phyloP scores from a whole-genome alignment of 2,797 vertebrate genomes.

The Gallinago solitaria region DNA sequence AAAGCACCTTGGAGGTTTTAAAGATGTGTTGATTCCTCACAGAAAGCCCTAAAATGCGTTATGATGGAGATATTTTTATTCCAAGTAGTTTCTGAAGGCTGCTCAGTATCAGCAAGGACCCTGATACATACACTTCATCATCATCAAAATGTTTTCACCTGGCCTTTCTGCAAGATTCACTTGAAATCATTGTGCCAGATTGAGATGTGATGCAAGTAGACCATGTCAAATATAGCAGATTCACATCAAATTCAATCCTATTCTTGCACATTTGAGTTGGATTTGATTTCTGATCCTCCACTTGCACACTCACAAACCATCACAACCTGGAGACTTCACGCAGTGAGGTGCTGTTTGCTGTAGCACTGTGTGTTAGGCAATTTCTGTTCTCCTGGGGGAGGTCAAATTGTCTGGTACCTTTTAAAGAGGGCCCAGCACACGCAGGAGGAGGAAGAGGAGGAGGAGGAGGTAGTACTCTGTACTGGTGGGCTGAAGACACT shows the following conservation, averaged over 20 bases:
- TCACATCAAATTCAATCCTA: background rate
- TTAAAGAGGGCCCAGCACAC: background rate
- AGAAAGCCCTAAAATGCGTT: background rate
- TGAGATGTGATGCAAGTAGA: background rate
- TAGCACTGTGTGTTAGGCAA: background rate
- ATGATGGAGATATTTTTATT: background rate
- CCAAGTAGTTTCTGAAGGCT: background rate
- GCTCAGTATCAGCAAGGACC: background rate
- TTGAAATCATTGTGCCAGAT: background rate
- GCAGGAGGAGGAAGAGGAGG: background rate
- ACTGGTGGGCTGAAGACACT: background rate
- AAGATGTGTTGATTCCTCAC: background rate
- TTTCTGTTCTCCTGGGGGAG: background rate
- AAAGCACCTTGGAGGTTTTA: background rate
- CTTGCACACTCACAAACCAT: background rate
- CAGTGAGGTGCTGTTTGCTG: background rate
- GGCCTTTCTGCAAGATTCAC: background rate
- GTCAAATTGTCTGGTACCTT: background rate
- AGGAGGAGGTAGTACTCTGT: background rate
- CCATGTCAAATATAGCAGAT: background rate
- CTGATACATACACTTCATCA: background rate
- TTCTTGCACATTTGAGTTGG: background rate
- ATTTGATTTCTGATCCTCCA: background rate
- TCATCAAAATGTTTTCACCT: background rate
- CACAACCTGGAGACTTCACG: background rate